These are phyloP conservation scores for Oostethus manadensis DNA, from an alignment of 2,113 vertebrate genomes.

Conservation along the genomic window DNA sequence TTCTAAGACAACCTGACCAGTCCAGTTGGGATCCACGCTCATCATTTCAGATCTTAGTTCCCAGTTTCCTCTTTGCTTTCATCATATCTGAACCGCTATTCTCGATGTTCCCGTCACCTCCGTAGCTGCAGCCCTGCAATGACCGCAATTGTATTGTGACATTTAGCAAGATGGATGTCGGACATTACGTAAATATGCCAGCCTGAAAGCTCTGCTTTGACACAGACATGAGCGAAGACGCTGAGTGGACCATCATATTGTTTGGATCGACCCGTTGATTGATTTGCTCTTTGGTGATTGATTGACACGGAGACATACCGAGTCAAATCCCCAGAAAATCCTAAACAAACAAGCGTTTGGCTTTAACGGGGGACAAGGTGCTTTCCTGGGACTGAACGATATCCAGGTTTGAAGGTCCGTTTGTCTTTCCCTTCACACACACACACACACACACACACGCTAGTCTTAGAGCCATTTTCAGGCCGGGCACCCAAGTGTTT, in stretches of 20 bases:
- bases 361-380: slow-evolving; percentile 25
- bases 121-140: background rate
- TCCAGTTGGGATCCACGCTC: too few relatives aligned
- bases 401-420: slow-evolving; percentile 46
- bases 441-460: slow-evolving; percentile 2
- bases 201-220: background rate
- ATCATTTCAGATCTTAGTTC: background rate
- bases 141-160: too few relatives aligned
- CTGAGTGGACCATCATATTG: slow-evolving; percentile 5
- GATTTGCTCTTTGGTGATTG: slow-evolving; percentile 28
- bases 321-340: slow-evolving; percentile 4
- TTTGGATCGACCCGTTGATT: slow-evolving; percentile 29
- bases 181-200: too few relatives aligned
- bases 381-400: slow-evolving; percentile 40
- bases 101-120: background rate
- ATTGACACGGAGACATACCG: slow-evolving; percentile 18
- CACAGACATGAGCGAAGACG: background rate
- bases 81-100: background rate
- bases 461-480: slow-evolving; percentile 54
- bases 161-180: too few relatives aligned
- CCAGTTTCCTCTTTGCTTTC: background rate
- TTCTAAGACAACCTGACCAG: too few relatives aligned
- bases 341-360: slow-evolving; percentile 12
- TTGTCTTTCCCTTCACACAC: slow-evolving; percentile 19
- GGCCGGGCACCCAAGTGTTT: slow-evolving; percentile 51